These are phyloP conservation scores for Wasmannia auropunctata DNA, from an alignment of 1,140 invertebrate species.

Conservation along the genomic window DNA sequence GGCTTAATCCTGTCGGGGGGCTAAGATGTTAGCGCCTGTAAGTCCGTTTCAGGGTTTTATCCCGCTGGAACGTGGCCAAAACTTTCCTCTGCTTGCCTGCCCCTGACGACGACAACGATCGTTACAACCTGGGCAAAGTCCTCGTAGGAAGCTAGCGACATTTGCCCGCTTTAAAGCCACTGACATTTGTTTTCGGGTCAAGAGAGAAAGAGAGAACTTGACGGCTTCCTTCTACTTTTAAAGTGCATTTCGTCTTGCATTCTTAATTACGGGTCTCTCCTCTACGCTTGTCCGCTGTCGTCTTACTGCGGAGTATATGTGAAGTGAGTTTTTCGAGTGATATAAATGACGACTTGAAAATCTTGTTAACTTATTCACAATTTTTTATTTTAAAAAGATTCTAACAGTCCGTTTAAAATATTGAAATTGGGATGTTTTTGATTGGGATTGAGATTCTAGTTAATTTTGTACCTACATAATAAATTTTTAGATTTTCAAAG, in stretches of 20 bases:
- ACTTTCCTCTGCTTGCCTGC: not conserved
- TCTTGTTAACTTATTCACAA: not conserved
- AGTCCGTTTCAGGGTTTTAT: slow-evolving; percentile 47
- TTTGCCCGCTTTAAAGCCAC: slow-evolving; percentile 42
- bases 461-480: slow-evolving; percentile 5
- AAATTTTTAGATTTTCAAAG: not conserved
- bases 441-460: not conserved
- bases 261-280: slow-evolving; percentile 38
- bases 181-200: slow-evolving; percentile 51
- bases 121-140: slow-evolving; percentile 45
- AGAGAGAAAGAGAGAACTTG: slow-evolving; percentile 40
- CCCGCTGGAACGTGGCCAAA: slow-evolving; percentile 31
- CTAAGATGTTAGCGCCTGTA: slow-evolving; percentile 53
- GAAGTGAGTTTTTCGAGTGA: not conserved
- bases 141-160: slow-evolving; percentile 36
- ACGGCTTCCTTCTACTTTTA: slow-evolving; percentile 23
- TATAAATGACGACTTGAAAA: not conserved
- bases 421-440: not conserved
- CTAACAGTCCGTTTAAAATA: not conserved
- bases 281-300: not conserved
- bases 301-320: not conserved
- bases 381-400: not conserved
- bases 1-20: slow-evolving; percentile 32
- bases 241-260: slow-evolving; percentile 42
- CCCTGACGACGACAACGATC: slow-evolving; percentile 50